Conservation (phyloP, 2,888 invertebrate genomes). For the Lithophane ornitopus region DNA sequence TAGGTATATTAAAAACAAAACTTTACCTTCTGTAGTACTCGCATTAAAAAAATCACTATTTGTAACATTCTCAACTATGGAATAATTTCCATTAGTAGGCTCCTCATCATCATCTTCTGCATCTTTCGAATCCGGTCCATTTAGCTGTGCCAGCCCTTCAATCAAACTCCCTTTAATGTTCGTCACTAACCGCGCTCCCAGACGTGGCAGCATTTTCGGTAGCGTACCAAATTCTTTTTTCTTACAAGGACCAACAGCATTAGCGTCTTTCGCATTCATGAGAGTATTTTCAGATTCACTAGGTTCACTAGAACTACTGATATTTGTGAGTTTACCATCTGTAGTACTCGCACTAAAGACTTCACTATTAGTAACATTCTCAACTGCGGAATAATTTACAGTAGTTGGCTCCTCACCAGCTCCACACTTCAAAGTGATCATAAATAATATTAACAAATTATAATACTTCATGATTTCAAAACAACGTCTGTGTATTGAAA, state of each 20-base stretch:
- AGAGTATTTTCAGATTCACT: too few species aligned
- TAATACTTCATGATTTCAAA: constrained; percentile 32
- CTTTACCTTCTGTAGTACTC: constrained; percentile 13
- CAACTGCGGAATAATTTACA: constrained; percentile 1
- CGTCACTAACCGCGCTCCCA: neutral
- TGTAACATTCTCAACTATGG: neutral
- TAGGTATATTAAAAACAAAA: neutral
- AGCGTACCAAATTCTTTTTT: too few species aligned
- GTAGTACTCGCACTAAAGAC: neutral
- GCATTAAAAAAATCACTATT: neutral
- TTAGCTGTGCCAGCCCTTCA: neutral
- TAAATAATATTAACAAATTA: constrained; percentile 39
- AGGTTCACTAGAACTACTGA: constrained; percentile 1
- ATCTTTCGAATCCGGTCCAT: neutral
- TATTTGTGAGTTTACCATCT: neutral
- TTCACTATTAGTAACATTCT: constrained; percentile 6
- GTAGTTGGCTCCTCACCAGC: constrained; percentile 14
- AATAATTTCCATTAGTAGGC: neutral
- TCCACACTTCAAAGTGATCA: constrained; percentile 25
- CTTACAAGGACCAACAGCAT: neutral
- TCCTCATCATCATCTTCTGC: neutral
- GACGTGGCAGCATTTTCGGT: neutral
- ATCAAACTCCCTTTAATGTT: neutral
- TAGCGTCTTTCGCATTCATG: too few species aligned
- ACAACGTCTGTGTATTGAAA: constrained; percentile 14